A percentile compares a stretch with the other conserved stretches of the same genome.
phyloP scores from a whole-genome alignment of 2,797 vertebrate species.

The Sebastolobus alascanus region DNA sequence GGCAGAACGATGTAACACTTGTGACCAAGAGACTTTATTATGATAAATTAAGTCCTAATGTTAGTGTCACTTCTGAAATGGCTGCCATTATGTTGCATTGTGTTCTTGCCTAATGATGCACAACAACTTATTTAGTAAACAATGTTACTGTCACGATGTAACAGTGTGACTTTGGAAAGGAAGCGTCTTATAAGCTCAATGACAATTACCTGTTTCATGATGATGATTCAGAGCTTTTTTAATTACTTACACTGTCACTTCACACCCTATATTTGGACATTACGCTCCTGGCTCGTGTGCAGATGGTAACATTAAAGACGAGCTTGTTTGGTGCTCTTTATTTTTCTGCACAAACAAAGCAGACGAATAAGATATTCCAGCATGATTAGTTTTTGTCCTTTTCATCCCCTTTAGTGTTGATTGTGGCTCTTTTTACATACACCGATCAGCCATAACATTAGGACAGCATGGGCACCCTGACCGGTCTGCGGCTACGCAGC shows the following conservation, averaged over 20 bases:
- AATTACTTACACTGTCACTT: conserved; percentile 11
- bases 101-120: conserved; percentile 59
- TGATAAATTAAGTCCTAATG: conserved; percentile 69
- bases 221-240: conserved; percentile 26
- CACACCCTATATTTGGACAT: neutral
- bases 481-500: no score
- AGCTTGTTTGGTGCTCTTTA: neutral
- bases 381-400: neutral
- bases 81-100: conserved; percentile 56
- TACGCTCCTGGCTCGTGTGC: neutral
- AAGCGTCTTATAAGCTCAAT: conserved; percentile 5
- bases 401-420: neutral
- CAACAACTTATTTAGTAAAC: conserved; percentile 47
- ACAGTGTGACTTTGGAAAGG: conserved; percentile 43
- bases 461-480: no score
- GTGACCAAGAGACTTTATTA: conserved; percentile 43
- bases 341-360: conserved; percentile 10
- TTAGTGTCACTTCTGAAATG: conserved; percentile 60
- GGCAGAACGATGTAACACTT: conserved; percentile 4
- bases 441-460: no score
- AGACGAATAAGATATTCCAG: neutral
- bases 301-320: neutral
- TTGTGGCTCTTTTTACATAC: no score
- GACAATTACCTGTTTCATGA: conserved; percentile 44
- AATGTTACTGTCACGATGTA: conserved; percentile 25